phyloP scores from a whole-genome alignment of 2,797 vertebrate species.

The Huso huso region DNA sequence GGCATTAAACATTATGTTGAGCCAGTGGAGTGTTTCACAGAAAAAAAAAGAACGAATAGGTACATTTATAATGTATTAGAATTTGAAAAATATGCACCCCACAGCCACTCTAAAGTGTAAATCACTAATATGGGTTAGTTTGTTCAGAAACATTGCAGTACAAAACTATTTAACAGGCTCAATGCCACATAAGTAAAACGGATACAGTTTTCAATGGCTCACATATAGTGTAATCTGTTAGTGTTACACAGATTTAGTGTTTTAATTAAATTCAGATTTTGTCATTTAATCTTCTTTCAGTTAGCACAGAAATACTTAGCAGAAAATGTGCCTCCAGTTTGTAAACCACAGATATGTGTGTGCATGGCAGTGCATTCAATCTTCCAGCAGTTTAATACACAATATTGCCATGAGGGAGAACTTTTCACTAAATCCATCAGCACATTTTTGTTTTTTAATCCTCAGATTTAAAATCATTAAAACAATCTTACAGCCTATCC shows the following conservation, averaged over 20 bases:
- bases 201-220: conserved; percentile 1
- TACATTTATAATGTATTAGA: conserved; percentile 7
- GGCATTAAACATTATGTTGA: conserved; percentile 27
- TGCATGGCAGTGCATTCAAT: neutral
- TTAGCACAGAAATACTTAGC: neutral
- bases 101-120: conserved; percentile 21
- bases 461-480: too few species aligned
- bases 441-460: too few species aligned
- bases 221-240: neutral
- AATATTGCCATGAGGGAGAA: too few species aligned
- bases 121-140: conserved; percentile 22
- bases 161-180: neutral
- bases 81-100: conserved; percentile 21
- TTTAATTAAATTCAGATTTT: conserved; percentile 7
- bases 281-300: conserved; percentile 1
- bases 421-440: too few species aligned
- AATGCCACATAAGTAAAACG: neutral
- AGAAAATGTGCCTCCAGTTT: neutral
- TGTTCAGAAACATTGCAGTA: conserved; percentile 19
- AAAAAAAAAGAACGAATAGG: conserved; percentile 25
- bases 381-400: too few species aligned
- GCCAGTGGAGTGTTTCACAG: conserved; percentile 24
- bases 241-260: neutral
- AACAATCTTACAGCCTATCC: too few species aligned
- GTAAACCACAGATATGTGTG: neutral